Percentiles rank a stretch among this genome's conserved stretches.
These are phyloP conservation scores for Celastrina argiolus DNA, from an alignment of 2,888 invertebrate genomes.

Conservation along the genomic window DNA sequence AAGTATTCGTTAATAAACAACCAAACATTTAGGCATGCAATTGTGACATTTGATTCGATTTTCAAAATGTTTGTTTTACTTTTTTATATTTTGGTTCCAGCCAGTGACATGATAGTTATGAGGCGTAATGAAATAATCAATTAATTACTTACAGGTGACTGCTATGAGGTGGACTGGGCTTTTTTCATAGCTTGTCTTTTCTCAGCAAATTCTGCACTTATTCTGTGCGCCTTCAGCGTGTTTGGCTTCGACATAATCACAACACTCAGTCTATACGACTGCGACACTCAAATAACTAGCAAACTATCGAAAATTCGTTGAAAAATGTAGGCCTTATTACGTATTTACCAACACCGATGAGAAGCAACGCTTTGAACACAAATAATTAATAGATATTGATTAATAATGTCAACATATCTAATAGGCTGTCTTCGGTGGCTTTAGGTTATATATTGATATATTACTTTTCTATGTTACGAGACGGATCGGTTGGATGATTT, in stretches of 20 bases:
- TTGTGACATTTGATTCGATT: background rate
- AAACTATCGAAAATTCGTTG: slow-evolving; percentile 42
- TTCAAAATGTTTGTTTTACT: background rate
- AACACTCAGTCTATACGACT: slow-evolving; percentile 40
- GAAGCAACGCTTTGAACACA: slow-evolving; percentile 60
- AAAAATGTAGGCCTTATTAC: slow-evolving; percentile 35
- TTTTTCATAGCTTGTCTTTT: slow-evolving; percentile 67
- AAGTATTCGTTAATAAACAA: background rate
- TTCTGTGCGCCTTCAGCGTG: slow-evolving; percentile 69
- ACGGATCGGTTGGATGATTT: slow-evolving; percentile 66
- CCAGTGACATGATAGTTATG: background rate
- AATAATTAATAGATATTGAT: slow-evolving; percentile 72
- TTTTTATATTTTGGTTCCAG: background rate
- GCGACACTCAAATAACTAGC: slow-evolving; percentile 44
- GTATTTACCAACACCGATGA: slow-evolving; percentile 45
- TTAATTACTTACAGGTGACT: slow-evolving; percentile 65
- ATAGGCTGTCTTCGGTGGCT: slow-evolving; percentile 29
- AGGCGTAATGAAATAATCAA: background rate
- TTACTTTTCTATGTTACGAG: slow-evolving; percentile 41
- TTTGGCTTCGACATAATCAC: slow-evolving; percentile 70
- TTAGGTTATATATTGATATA: background rate
- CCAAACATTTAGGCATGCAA: background rate
- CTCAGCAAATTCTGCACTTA: slow-evolving; percentile 72
- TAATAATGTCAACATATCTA: slow-evolving; percentile 56
- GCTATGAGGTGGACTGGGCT: slow-evolving; percentile 67